Evolutionary conservation across 2,888 invertebrate genomes (phyloP).

Genomic region (Bombyx huttoni): DNA sequence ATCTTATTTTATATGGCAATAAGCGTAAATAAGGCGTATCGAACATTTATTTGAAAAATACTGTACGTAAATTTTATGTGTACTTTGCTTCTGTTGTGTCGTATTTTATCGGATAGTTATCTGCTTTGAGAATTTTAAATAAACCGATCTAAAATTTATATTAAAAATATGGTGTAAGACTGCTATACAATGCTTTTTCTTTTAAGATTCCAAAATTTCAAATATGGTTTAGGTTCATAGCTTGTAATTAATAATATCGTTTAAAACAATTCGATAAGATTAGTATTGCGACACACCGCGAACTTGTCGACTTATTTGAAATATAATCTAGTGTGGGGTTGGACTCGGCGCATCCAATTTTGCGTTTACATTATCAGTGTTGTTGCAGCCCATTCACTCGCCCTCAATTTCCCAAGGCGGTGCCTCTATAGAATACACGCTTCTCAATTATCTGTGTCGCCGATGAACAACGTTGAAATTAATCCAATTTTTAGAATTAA

Average conservation of each 20-base stretch:
- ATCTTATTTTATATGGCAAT: too few relatives aligned
- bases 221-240: too few relatives aligned
- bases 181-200: too few relatives aligned
- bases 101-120: too few relatives aligned
- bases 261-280: slow-evolving; percentile 2
- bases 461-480: slow-evolving; percentile 20
- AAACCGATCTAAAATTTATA: too few relatives aligned
- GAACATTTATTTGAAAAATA: too few relatives aligned
- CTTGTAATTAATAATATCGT: not conserved
- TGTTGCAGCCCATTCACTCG: slow-evolving; percentile 33
- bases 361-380: slow-evolving; percentile 40
- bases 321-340: slow-evolving; percentile 17
- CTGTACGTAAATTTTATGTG: too few relatives aligned
- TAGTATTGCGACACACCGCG: slow-evolving; percentile 2
- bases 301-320: slow-evolving; percentile 14
- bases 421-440: slow-evolving; percentile 19
- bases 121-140: too few relatives aligned
- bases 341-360: slow-evolving; percentile 37
- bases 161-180: too few relatives aligned
- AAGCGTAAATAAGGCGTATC: too few relatives aligned
- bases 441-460: slow-evolving; percentile 20
- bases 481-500: not conserved
- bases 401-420: slow-evolving; percentile 32
- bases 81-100: too few relatives aligned
- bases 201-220: too few relatives aligned